Evolutionary conservation across 37 sponge, comb jelly and placozoan species (phyloP).

Genomic region (Cladorhizidae sp.): DNA sequence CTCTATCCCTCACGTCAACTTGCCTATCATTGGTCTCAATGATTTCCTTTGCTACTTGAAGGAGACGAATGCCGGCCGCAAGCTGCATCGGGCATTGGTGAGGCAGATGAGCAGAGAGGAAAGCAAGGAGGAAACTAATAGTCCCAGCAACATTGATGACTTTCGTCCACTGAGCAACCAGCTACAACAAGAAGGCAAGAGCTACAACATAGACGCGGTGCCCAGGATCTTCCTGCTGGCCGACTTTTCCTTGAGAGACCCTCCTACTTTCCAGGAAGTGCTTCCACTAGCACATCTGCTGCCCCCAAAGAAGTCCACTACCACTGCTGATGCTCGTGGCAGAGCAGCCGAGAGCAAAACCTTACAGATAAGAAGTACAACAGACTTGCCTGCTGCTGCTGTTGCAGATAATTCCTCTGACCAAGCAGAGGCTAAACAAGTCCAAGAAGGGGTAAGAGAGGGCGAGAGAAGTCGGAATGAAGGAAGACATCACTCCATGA

Average conservation of each 20-base stretch:
- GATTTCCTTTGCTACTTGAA: constrained; percentile 77
- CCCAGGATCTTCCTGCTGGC: constrained; percentile 76
- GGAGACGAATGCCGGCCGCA: constrained; percentile 56
- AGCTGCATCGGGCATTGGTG: constrained; percentile 43
- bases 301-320: not conserved
- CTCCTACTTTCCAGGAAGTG: constrained; percentile 79
- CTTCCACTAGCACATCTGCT: constrained; percentile 49
- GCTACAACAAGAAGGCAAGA: constrained; percentile 57
- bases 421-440: not conserved
- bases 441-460: not conserved
- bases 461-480: not conserved
- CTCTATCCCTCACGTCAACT: constrained; percentile 48
- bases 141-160: not conserved
- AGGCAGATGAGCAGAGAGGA: constrained; percentile 34
- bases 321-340: not conserved
- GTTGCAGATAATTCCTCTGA: not conserved
- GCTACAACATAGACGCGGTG: constrained; percentile 57
- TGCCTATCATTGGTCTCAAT: constrained; percentile 54
- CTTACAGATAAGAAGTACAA: not conserved
- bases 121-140: not conserved
- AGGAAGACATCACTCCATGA: constrained; percentile 36
- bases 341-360: not conserved
- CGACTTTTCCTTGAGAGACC: constrained; percentile 75
- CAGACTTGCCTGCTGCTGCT: not conserved
- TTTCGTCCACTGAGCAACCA: constrained; percentile 33